These are phyloP conservation scores for Megaceryle alcyon DNA, from an alignment of 2,797 vertebrate genomes.

Conservation along the genomic window DNA sequence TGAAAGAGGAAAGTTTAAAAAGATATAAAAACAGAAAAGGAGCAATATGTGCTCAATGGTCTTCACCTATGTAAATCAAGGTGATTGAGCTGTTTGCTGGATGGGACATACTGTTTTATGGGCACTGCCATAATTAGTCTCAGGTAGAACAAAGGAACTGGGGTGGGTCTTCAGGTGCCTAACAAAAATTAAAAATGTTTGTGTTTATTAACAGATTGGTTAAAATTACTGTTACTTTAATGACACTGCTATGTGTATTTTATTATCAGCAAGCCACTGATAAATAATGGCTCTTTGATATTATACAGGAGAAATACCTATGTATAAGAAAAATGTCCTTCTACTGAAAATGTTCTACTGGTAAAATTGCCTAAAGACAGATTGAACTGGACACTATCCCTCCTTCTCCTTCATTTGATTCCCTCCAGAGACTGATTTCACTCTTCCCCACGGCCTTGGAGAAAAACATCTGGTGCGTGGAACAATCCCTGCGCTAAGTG, in stretches of 20 bases:
- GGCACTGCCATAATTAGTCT: not conserved
- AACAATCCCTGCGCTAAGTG: not conserved
- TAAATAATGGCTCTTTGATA: not conserved
- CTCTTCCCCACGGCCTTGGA: not conserved
- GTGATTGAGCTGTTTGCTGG: not conserved
- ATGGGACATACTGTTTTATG: not conserved
- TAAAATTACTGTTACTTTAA: not conserved
- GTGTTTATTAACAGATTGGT: not conserved
- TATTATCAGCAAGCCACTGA: not conserved
- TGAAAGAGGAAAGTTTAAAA: not conserved
- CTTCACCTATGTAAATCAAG: not conserved
- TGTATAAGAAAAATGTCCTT: not conserved
- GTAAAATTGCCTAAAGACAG: not conserved
- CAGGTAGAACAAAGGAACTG: not conserved
- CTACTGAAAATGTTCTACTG: not conserved
- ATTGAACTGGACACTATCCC: not conserved
- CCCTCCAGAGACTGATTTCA: not conserved
- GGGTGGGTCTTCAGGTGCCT: not conserved
- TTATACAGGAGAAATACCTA: not conserved
- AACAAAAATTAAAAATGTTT: not conserved
- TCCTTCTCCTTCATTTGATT: not conserved
- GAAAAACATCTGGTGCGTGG: not conserved
- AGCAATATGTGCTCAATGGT: accelerated
- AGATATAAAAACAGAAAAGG: not conserved
- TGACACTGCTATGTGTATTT: not conserved